Conservation (phyloP, 2,113 vertebrate genomes). For the Zosterops pallidus region DNA sequence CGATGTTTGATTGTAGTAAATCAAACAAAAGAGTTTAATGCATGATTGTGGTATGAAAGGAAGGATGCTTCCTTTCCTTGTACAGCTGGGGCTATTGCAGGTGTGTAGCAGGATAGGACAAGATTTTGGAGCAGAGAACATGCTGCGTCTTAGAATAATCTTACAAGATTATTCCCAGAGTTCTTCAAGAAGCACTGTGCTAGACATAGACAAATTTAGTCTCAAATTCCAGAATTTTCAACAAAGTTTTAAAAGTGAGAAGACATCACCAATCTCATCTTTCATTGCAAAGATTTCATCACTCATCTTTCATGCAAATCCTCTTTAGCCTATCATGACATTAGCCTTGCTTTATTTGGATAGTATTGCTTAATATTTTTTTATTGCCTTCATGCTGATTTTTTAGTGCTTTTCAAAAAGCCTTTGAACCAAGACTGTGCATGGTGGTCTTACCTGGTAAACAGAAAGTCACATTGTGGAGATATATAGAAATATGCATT, state of each 20-base stretch:
- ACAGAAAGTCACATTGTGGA: background rate
- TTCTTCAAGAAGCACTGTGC: background rate
- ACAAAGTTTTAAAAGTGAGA: background rate
- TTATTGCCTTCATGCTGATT: background rate
- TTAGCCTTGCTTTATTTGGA: background rate
- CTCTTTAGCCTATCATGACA: background rate
- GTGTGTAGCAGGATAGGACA: background rate
- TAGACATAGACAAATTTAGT: background rate
- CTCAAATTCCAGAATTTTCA: background rate
- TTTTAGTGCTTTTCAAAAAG: background rate
- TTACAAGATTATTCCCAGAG: background rate
- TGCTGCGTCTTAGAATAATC: background rate
- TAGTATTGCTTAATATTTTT: background rate
- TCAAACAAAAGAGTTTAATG: background rate
- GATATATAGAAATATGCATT: background rate
- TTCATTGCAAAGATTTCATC: background rate
- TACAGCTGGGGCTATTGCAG: background rate
- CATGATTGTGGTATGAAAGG: background rate
- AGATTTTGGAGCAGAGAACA: background rate
- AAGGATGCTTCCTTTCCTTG: background rate
- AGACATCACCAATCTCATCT: background rate
- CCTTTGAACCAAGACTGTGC: background rate
- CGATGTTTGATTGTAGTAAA: background rate
- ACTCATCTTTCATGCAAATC: background rate
- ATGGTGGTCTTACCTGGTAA: background rate